Evolutionary conservation across 1,140 invertebrate species (phyloP), one percentile per base, ranked within the genome.

Genomic region (Lepidostoma basale): DNA sequence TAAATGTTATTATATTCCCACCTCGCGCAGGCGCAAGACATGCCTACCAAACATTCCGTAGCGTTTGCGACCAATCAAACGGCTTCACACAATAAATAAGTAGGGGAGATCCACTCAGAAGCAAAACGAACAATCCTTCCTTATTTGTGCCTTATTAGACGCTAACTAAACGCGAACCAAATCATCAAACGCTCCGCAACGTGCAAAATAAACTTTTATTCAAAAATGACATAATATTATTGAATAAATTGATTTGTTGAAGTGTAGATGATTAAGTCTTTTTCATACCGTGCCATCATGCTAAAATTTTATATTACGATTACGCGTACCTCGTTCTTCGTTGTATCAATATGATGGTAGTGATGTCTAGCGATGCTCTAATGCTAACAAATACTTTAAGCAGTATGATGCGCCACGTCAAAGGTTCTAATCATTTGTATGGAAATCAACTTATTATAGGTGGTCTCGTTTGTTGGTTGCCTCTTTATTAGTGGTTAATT

Each of bases 21-120:
- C 68, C 58, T 56, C 44, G 39, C 20, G 52, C 62, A 40, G 14
- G 22, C 42, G 42, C 30, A 10, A 69, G 68, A 64, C 68, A 42
- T 45, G 68, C 68, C 68, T 69, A 69, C 68, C 62, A 33, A 45
- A 49, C 68, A 69, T 69, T 69, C 62, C 62, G 47, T 25, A 39
- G 49, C 62, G 40, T 22, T 49, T 47, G 62, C 68, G 36, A 64
- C 62, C 60, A 64, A 64, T 64, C 60, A 64, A 44, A 65, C 60
- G 33, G 39, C 39, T 56, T 16, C 22, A 25, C 28, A 56, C 33
- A 59, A 52, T 30, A 20, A 14, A 8, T 30, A 20, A 65, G 62
- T 69, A 56, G 68, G 56, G 56, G 68, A 26, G 45, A 30, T 36
- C 25, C 39, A 14, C 40, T 62, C 68, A 45, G 52, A 49, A 45